Conservation (phyloP, 2,888 invertebrate genomes). For the Nebria salina region DNA sequence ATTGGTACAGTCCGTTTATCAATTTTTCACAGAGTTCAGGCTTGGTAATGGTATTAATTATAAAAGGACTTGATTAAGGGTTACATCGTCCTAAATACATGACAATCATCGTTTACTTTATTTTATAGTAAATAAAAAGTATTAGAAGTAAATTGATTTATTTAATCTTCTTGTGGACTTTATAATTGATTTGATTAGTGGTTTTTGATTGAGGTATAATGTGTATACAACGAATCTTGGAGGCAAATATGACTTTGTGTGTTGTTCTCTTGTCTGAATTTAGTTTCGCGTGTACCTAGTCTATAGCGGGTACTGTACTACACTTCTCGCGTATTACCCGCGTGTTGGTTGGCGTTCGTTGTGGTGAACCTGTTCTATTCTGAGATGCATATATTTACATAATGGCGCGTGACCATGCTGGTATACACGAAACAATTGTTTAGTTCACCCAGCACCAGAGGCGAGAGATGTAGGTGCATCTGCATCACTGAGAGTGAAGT, state of each 20-base stretch:
- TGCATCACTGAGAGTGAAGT: not conserved
- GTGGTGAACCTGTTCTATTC: not conserved
- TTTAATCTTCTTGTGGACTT: too few species aligned
- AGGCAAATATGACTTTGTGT: not conserved
- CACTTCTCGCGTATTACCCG: constrained; percentile 48
- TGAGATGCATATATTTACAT: constrained; percentile 51
- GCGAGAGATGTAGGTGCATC: not conserved
- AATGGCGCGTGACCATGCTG: constrained; percentile 51
- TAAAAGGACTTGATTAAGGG: not conserved
- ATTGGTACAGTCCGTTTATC: not conserved
- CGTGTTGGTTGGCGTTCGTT: constrained; percentile 23
- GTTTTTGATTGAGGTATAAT: too few species aligned
- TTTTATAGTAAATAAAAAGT: too few species aligned
- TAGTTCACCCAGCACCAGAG: constrained; percentile 19
- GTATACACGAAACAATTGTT: constrained; percentile 43
- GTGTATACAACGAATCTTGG: too few species aligned
- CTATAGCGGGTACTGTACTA: constrained; percentile 8
- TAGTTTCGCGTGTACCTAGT: constrained; percentile 4
- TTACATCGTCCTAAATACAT: not conserved
- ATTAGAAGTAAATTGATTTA: too few species aligned
- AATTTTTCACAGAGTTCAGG: not conserved
- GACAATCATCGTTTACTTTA: too few species aligned
- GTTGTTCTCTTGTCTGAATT: not conserved
- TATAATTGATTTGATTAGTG: too few species aligned
- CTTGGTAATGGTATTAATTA: not conserved